Evolutionary conservation across 1,140 invertebrate species (phyloP), one percentile per base, ranked within the genome.

Genomic region (Andricus grossulariae): DNA sequence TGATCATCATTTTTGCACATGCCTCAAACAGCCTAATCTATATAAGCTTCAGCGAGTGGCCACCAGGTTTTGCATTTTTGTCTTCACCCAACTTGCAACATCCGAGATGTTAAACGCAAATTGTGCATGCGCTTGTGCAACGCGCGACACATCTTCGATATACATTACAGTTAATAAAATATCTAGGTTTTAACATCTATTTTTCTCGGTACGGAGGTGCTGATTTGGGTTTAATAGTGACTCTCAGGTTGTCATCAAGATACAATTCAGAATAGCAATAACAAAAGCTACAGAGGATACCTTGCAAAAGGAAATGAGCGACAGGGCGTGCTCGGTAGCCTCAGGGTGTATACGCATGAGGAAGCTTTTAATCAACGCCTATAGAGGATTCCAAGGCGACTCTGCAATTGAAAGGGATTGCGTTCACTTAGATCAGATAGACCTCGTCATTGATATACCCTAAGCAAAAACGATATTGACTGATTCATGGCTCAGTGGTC

Each of bases 361-460:
- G 55, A 76, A 73, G 81, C 83, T 84, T 84, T 84, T 84, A 84
- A 84, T 84, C 83, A 84, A 76, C 77, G 80, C 77, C 75, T 77
- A 79, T 75, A 74, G 73, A 72, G 71, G 76, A 81, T 80, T 77
- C 77, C 60, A 66, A 66, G 60, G 60, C 60, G 25, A 66, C 60
- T 66, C 60, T 39, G 32, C 60, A 66, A 66, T 66, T 39, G 45
- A 66, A 66, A 66, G 60, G 60, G 60, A 66, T 66, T 32, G 21
- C 39, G 25, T 66, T 66, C 57, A 66, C 57, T 66, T 66, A 66
- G 21, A 66, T 39, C 25, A 32, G 25, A 32, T 32, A 66, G 25
- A 66, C 57, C 25, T 66, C 25, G 32, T 66, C 60, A 66, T 66
- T 66, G 60, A 66, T 66, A 66, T 32, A 66, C 25, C 39, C 60